Percentiles rank a stretch among this genome's conserved stretches.
phyloP scores from a whole-genome alignment of 2,888 invertebrate species.

The Cremastinae sp. region DNA sequence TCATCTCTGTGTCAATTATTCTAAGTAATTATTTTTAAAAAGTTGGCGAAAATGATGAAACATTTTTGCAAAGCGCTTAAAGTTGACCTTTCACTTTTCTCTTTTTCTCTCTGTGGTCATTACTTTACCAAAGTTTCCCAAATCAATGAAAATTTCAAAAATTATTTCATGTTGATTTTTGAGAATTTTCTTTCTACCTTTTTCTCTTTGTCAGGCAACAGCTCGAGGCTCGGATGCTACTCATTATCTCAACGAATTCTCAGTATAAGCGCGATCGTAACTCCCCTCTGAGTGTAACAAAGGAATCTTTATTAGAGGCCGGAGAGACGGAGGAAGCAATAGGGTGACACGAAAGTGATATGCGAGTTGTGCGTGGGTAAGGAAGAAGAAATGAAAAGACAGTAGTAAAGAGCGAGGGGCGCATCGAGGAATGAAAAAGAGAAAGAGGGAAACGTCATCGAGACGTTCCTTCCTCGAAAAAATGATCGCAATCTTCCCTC shows the following conservation, averaged over 20 bases:
- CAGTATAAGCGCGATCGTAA: conserved; percentile 9
- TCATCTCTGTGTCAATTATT: too few relatives aligned
- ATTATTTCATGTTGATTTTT: too few relatives aligned
- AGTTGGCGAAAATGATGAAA: too few relatives aligned
- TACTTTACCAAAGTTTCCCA: too few relatives aligned
- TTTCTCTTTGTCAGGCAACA: too few relatives aligned
- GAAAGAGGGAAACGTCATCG: conserved; percentile 46
- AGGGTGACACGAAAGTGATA: conserved; percentile 33
- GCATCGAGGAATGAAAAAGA: background rate
- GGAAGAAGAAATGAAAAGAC: background rate
- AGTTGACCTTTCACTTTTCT: too few relatives aligned
- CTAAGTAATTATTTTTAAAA: too few relatives aligned
- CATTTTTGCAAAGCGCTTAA: too few relatives aligned
- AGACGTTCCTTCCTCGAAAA: conserved; percentile 40
- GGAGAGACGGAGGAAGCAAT: conserved; percentile 44
- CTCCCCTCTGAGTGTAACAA: conserved; percentile 60
- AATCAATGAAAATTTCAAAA: too few relatives aligned
- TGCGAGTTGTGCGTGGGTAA: conserved; percentile 8
- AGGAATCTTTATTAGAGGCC: conserved; percentile 69
- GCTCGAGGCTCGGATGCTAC: too few relatives aligned
- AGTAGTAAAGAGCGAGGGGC: conserved; percentile 1
- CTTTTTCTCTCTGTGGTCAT: too few relatives aligned
- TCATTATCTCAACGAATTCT: background rate
- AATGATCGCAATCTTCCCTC: conserved; percentile 7
- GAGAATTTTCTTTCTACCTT: too few relatives aligned